These are phyloP conservation scores for Cyprinella venusta DNA, from an alignment of 2,797 vertebrate genomes.

Conservation along the genomic window DNA sequence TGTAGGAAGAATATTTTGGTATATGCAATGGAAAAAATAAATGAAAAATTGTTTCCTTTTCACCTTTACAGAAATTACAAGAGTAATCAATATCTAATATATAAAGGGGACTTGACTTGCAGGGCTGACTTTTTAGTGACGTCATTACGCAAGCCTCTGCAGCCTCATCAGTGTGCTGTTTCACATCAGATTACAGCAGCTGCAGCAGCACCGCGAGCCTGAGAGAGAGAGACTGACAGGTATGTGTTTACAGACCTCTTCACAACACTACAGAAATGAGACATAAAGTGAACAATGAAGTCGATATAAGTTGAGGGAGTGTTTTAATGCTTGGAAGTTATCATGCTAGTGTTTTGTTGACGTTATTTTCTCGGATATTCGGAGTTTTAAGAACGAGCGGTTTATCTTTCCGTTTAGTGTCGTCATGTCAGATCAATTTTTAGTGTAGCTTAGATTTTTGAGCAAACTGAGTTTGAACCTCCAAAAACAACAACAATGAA, in stretches of 20 bases:
- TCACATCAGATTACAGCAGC: background rate
- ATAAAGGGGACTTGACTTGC: no score
- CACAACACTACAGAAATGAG: background rate
- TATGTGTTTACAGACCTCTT: background rate
- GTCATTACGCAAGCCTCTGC: background rate
- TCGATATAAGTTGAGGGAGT: background rate
- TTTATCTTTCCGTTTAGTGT: background rate
- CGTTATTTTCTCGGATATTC: background rate
- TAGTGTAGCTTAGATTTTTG: background rate
- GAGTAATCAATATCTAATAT: no score
- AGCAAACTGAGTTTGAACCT: background rate
- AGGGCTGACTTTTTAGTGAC: background rate
- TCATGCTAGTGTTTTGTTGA: background rate
- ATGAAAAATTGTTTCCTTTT: no score
- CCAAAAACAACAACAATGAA: background rate
- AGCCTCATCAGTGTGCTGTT: background rate
- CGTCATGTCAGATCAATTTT: background rate
- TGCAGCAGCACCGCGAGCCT: background rate
- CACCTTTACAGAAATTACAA: no score
- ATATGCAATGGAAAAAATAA: no score
- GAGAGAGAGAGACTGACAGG: background rate
- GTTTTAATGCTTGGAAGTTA: background rate
- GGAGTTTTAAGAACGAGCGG: background rate
- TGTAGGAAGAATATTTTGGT: no score
- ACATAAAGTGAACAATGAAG: background rate